Conservation (phyloP, 1,140 invertebrate species). For the Lepidurus apus region DNA sequence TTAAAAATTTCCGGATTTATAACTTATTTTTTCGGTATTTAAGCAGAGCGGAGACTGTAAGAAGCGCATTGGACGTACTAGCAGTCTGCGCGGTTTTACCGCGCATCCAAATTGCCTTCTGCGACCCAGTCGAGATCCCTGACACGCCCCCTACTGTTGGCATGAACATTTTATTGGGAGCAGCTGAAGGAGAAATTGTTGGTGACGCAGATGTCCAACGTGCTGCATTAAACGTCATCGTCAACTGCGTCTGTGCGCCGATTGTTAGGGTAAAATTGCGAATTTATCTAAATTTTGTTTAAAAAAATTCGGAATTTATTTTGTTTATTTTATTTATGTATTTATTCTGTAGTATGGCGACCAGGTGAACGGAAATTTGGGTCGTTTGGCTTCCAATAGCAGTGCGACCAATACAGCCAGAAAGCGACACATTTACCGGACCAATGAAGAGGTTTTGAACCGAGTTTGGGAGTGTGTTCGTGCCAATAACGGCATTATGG, state of each 20-base stretch:
- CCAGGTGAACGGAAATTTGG: slow-evolving; percentile 58
- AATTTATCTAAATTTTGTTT: neutral
- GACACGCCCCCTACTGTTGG: slow-evolving; percentile 68
- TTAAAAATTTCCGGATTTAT: no score
- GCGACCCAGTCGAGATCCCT: slow-evolving; percentile 68
- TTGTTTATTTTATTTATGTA: neutral
- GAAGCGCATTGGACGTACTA: slow-evolving; percentile 81
- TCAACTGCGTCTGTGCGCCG: slow-evolving; percentile 90
- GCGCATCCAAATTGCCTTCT: slow-evolving; percentile 73
- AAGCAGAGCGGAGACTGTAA: slow-evolving; percentile 75
- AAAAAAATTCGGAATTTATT: no score
- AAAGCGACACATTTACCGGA: slow-evolving; percentile 59
- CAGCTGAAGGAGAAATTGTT: slow-evolving; percentile 83
- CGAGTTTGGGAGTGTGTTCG: slow-evolving; percentile 89
- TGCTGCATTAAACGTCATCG: slow-evolving; percentile 77
- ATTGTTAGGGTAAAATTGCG: slow-evolving; percentile 58
- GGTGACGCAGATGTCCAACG: slow-evolving; percentile 85
- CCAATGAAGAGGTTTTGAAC: slow-evolving; percentile 77
- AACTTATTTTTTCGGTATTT: slow-evolving; percentile 42
- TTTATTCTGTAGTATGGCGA: slow-evolving; percentile 35
- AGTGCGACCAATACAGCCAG: slow-evolving; percentile 52
- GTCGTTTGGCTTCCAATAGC: slow-evolving; percentile 50
- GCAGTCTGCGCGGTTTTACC: slow-evolving; percentile 84
- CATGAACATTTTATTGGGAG: slow-evolving; percentile 62
- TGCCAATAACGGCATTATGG: slow-evolving; percentile 55